These are phyloP conservation scores for Gallinago paraguaiae DNA, from an alignment of 2,113 vertebrate genomes.

Conservation along the genomic window DNA sequence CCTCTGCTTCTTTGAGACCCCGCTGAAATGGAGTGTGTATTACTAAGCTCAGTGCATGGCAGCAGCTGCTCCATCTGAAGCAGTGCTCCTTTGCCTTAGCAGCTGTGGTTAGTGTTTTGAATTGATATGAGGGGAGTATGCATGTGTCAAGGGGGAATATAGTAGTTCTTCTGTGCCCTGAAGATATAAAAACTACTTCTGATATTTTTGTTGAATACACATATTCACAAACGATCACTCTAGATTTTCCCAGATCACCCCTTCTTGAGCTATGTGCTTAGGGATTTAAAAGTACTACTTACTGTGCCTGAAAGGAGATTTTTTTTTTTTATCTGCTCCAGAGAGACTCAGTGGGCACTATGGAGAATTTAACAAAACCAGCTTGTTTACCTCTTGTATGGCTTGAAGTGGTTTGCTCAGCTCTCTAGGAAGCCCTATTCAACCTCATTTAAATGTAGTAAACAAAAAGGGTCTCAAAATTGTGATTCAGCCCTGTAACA, in stretches of 20 bases:
- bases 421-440: conserved; percentile 63
- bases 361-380: conserved; percentile 60
- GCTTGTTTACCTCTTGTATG: conserved; percentile 43
- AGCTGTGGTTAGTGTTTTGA: neutral
- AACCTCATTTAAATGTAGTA: conserved; percentile 61
- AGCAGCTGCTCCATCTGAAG: conserved; percentile 21
- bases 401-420: conserved; percentile 52
- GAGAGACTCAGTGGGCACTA: conserved; percentile 30
- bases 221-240: conserved; percentile 34
- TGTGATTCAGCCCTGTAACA: conserved; percentile 54
- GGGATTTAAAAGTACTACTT: conserved; percentile 45
- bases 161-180: conserved; percentile 46
- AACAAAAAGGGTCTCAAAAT: conserved; percentile 59
- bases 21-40: conserved; percentile 11
- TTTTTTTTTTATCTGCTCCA: conserved; percentile 15
- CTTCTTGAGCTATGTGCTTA: conserved; percentile 20
- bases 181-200: conserved; percentile 47
- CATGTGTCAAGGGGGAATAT: conserved; percentile 22
- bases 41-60: conserved; percentile 9
- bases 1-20: conserved; percentile 33
- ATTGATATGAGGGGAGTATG: conserved; percentile 7
- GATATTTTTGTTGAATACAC: conserved; percentile 43
- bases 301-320: conserved; percentile 34
- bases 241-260: conserved; percentile 21
- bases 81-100: conserved; percentile 31